Base-by-base conservation (phyloP, 1,140 invertebrate genomes). In the Popillia japonica region DNA sequence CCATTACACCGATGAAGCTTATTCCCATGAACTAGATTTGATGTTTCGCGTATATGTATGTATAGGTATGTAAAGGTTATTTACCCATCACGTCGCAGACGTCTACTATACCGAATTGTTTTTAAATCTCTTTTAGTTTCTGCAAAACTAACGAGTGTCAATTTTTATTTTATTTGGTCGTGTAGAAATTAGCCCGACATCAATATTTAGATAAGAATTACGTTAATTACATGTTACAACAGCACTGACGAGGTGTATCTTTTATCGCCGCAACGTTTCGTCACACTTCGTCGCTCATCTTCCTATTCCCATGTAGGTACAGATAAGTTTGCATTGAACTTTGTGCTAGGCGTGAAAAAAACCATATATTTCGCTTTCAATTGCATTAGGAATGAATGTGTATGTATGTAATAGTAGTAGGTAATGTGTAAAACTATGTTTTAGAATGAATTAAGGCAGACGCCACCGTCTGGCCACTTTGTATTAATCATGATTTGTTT, bases 21-120 rank as follows among this genome's bases (percentile, higher is more conserved):
- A 55, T 55, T 55, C 48, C 48, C 48, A 55, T 55, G 48, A 55
- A 55, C 48, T 55, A 55, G 48, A 55, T 55, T 55, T n/a, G 48
- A 55, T 55, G 14, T n/a, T 14, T 17, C 17, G 17, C 48, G 27
- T 34, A 34, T 34, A 34, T 55, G 2, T 44, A 44, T 44, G 7
- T 14, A 7, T 44, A 44, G n/a, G n/a, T 14, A 14, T 7, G 0
- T 14, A 10, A 2, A 55, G 48, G 48, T 55, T 55, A 55, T 55
- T 55, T 55, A 55, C 48, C 48, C 48, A 55, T 55, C 48, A 55
- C n/a, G 17, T 55, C 6, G 17, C 17, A 17, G 17, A 8, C 42
- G 14, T 44, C 2, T 44, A 14, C 8, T 44, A 10, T 9, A 9
- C 8, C 42, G 2, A 8, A 44, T 7, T 44, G 42, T 9, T 14